Percentiles rank a stretch among this genome's conserved stretches.
These are phyloP conservation scores for Lutjanus argentimaculatus DNA, from an alignment of 2,797 vertebrate genomes.

Conservation along the genomic window DNA sequence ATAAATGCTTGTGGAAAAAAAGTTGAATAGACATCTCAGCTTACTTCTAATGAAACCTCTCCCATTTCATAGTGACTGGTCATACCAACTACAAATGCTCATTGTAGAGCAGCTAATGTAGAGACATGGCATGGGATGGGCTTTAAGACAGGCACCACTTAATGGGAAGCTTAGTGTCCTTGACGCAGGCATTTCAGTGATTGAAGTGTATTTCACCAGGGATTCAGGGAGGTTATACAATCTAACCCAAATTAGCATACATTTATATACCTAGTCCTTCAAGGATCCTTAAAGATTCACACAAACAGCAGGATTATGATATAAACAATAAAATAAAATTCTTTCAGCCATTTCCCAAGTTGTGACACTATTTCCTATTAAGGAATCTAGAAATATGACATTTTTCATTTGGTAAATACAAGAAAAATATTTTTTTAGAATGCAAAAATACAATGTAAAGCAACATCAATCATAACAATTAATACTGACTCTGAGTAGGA, in stretches of 20 bases:
- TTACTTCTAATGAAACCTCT: too few relatives aligned
- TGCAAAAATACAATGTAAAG: too few relatives aligned
- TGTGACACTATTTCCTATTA: background rate
- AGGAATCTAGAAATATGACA: too few relatives aligned
- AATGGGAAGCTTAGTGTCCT: background rate
- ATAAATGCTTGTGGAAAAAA: too few relatives aligned
- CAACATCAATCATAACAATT: too few relatives aligned
- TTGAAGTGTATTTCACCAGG: background rate
- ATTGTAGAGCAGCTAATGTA: background rate
- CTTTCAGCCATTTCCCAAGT: background rate
- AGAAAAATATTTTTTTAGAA: too few relatives aligned
- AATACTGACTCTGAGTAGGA: background rate
- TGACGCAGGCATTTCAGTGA: background rate
- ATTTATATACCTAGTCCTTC: background rate
- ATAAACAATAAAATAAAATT: background rate
- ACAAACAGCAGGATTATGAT: background rate
- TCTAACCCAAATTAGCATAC: background rate
- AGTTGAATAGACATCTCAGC: too few relatives aligned
- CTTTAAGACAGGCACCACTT: background rate
- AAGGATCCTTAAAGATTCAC: background rate
- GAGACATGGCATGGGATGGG: background rate
- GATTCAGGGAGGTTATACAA: background rate
- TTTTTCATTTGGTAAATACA: too few relatives aligned
- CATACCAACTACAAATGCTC: too few relatives aligned
- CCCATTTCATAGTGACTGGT: too few relatives aligned